phyloP scores from a whole-genome alignment of 1,140 invertebrate genomes.

The Macrocentrus cingulum region DNA sequence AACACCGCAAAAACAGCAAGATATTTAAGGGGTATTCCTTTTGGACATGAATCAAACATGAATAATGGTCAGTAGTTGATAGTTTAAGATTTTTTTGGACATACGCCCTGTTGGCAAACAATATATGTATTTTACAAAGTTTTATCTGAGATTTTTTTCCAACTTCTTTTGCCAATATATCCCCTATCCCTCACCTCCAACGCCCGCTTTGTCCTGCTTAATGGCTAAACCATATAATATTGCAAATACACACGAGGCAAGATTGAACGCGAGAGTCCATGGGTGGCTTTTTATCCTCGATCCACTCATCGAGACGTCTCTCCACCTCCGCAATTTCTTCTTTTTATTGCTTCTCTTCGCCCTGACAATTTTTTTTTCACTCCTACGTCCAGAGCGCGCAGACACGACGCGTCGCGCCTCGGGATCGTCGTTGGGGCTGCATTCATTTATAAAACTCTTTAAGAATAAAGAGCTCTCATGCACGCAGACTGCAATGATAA shows the following conservation, averaged over 20 bases:
- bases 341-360: background rate
- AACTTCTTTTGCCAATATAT: background rate
- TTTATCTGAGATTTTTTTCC: background rate
- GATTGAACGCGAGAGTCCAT: constrained; percentile 8
- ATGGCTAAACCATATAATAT: no score
- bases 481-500: background rate
- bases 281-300: constrained; percentile 7
- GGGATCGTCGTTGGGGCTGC: constrained; percentile 12
- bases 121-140: no score
- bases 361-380: background rate
- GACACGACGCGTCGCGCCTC: background rate
- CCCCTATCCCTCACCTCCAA: no score
- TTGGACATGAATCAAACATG: no score
- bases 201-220: no score
- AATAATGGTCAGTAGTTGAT: no score
- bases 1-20: no score
- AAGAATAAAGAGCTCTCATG: constrained; percentile 14
- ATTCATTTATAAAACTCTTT: constrained; percentile 22
- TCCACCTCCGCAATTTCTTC: background rate
- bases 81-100: no score
- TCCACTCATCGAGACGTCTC: constrained; percentile 7
- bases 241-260: background rate
- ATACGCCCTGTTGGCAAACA: no score
- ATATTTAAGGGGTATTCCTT: no score
- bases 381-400: background rate